A percentile compares a stretch with the other conserved stretches of the same genome.
Conservation (phyloP, 1,140 invertebrate species). For the Ridgeia piscesae region DNA sequence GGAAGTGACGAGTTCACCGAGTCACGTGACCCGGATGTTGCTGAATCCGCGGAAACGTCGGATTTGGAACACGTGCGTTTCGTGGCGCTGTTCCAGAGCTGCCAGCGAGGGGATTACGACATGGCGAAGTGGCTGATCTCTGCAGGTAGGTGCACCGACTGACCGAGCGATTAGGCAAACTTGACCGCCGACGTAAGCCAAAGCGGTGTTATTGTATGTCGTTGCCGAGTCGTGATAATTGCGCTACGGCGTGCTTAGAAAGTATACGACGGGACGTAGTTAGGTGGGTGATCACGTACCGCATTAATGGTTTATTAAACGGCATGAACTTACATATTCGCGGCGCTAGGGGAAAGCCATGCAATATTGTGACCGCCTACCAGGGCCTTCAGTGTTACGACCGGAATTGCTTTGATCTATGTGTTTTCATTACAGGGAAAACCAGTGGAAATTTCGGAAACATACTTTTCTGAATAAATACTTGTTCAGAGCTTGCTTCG, state of each 20-base stretch:
- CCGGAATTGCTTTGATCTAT: too few species aligned
- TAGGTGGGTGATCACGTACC: neutral
- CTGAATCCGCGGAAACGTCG: neutral
- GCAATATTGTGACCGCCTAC: neutral
- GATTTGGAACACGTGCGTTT: neutral
- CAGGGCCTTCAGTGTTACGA: neutral
- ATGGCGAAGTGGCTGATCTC: neutral
- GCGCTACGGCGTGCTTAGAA: neutral
- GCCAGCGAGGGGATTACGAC: neutral
- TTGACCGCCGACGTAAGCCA: neutral
- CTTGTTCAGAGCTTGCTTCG: too few species aligned
- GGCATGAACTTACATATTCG: neutral
- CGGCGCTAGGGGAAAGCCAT: neutral
- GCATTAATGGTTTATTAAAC: neutral
- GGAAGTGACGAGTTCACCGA: neutral
- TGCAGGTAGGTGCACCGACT: neutral
- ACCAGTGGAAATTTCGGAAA: too few species aligned
- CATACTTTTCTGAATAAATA: too few species aligned
- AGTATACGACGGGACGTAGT: neutral
- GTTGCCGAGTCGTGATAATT: neutral
- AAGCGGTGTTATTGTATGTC: neutral
- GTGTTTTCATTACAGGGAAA: too few species aligned
- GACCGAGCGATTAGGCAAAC: neutral
- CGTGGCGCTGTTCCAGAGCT: constrained; percentile 7
- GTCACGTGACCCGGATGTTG: neutral